A percentile compares a stretch with the other conserved stretches of the same genome.
Evolutionary conservation across 2,113 vertebrate species (phyloP).

Genomic region (Promerops cafer): DNA sequence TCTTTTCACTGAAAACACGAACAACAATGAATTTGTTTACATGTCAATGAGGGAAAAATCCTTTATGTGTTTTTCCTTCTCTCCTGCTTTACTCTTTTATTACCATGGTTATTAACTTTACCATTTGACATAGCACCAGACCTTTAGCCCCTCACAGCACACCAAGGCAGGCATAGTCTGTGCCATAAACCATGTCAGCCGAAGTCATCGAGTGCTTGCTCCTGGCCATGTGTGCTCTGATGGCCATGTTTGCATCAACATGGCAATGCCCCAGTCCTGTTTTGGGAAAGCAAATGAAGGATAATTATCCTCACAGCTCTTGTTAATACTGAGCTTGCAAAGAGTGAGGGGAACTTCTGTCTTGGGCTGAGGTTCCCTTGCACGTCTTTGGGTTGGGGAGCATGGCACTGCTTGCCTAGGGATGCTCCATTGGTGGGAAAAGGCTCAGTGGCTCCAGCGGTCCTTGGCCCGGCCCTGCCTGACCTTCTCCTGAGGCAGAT

Average conservation of each 20-base stretch:
- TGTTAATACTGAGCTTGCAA: not conserved
- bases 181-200: not conserved
- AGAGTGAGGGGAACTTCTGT: not conserved
- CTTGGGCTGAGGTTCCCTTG: not conserved
- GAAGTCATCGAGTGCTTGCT: not conserved
- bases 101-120: not conserved
- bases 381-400: not conserved
- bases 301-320: not conserved
- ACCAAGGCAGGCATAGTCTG: not conserved
- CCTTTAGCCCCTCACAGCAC: not conserved
- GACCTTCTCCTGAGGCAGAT: not conserved
- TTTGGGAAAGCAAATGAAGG: not conserved
- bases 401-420: not conserved
- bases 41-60: not conserved
- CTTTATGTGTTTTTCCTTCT: not conserved
- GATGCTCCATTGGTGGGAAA: not conserved
- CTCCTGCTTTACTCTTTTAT: not conserved
- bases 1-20: not conserved
- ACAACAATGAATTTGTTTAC: slow-evolving; percentile 29
- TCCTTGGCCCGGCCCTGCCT: not conserved
- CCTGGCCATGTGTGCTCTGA: fast-evolving
- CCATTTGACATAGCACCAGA: not conserved
- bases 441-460: not conserved
- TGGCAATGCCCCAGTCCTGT: not conserved
- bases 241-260: not conserved